Percentiles rank a stretch among this genome's conserved stretches.
phyloP scores from a whole-genome alignment of 1,140 invertebrate species.

The Zaprionus africanus region DNA sequence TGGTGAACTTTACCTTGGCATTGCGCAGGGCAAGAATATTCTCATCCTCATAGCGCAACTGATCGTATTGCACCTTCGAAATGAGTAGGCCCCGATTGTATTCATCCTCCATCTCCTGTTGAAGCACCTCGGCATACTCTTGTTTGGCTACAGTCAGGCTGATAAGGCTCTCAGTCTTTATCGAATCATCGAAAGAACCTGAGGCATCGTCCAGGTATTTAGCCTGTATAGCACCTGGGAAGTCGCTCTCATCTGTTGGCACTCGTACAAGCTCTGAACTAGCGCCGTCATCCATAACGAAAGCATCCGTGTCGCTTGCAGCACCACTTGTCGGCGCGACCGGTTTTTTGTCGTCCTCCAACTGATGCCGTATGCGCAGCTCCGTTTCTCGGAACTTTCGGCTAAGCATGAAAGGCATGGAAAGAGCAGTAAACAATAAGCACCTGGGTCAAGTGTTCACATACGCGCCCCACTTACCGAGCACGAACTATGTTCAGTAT shows the following conservation, averaged over 20 bases:
- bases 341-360: conserved; percentile 69
- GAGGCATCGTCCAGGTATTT: conserved; percentile 71
- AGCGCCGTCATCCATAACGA: conserved; percentile 28
- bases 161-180: conserved; percentile 64
- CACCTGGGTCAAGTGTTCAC: not conserved
- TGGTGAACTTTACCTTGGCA: conserved; percentile 61
- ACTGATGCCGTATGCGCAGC: conserved; percentile 70
- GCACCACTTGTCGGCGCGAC: not conserved
- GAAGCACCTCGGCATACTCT: conserved; percentile 67
- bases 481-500: conserved; percentile 76
- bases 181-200: conserved; percentile 61
- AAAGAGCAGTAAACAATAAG: not conserved
- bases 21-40: conserved; percentile 71
- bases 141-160: conserved; percentile 69
- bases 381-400: conserved; percentile 82
- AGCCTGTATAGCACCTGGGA: conserved; percentile 41
- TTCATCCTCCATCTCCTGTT: conserved; percentile 78
- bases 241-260: conserved; percentile 34
- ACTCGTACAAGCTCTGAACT: conserved; percentile 44
- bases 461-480: conserved; percentile 44
- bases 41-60: conserved; percentile 76
- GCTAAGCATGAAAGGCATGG: conserved; percentile 24
- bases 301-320: conserved; percentile 27
- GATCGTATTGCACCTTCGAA: conserved; percentile 75
- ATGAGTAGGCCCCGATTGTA: conserved; percentile 73